Conservation (phyloP, 2,113 vertebrate species). For the Aldabrachelys gigantea region DNA sequence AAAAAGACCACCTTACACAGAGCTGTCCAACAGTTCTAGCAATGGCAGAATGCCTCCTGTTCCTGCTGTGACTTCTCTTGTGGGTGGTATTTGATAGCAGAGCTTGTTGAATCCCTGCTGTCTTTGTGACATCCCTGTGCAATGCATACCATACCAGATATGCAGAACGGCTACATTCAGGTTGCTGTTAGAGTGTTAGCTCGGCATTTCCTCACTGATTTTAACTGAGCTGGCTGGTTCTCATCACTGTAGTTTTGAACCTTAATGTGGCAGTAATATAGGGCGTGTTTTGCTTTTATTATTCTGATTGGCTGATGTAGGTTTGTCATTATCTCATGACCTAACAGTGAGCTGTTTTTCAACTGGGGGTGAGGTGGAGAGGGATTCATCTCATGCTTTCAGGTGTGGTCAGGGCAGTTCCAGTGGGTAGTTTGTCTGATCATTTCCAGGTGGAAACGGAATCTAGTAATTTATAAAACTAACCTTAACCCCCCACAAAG, state of each 20-base stretch:
- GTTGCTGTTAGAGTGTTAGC: background rate
- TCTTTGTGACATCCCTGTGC: background rate
- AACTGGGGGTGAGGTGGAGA: background rate
- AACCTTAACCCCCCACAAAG: accelerated
- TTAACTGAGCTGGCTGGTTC: background rate
- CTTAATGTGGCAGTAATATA: accelerated
- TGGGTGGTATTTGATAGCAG: accelerated
- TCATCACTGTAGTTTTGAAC: background rate
- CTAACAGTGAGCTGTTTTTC: background rate
- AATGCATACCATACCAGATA: accelerated
- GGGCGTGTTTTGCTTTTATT: accelerated
- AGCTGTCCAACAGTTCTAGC: background rate
- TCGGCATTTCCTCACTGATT: background rate
- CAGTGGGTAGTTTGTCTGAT: background rate
- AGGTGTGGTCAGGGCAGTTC: background rate
- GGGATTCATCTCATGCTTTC: background rate
- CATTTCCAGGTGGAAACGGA: background rate
- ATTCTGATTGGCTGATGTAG: accelerated
- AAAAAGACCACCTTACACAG: background rate
- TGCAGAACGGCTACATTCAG: background rate
- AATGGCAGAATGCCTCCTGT: background rate
- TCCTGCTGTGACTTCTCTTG: too few relatives aligned
- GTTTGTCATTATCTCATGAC: background rate
- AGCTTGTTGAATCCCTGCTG: background rate
- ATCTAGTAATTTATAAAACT: accelerated